These are phyloP conservation scores for Bedellia somnulentella DNA, from an alignment of 2,888 invertebrate species.

Conservation along the genomic window DNA sequence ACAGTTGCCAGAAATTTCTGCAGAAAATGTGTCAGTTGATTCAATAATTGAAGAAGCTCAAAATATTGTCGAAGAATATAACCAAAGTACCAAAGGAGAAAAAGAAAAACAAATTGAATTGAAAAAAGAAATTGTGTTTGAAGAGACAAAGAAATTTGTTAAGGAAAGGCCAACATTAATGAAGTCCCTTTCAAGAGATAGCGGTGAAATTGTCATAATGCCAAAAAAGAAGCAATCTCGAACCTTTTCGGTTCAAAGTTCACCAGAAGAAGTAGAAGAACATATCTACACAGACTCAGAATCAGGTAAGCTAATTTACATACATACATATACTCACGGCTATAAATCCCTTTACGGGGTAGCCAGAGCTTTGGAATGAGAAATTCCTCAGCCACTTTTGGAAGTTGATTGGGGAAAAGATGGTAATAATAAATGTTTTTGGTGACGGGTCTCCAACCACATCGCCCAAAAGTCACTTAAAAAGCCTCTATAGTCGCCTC, in stretches of 20 bases:
- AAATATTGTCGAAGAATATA: conserved; percentile 37
- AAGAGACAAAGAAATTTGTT: conserved; percentile 27
- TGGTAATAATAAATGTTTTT: too few relatives aligned
- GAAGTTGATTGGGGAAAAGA: too few relatives aligned
- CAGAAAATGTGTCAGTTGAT: conserved; percentile 45
- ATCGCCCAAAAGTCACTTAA: too few relatives aligned
- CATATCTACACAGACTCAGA: conserved; percentile 57
- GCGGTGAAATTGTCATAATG: conserved; percentile 47
- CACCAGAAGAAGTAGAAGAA: conserved; percentile 56
- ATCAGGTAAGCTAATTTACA: too few relatives aligned
- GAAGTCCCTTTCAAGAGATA: conserved; percentile 50
- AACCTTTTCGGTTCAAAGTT: conserved; percentile 55
- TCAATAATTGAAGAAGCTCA: conserved; percentile 52
- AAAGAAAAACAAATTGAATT: conserved; percentile 23
- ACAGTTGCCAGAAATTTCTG: conserved; percentile 21
- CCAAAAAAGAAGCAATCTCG: conserved; percentile 50
- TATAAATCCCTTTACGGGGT: too few relatives aligned
- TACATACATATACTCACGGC: too few relatives aligned
- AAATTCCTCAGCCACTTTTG: too few relatives aligned
- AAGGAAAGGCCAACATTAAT: conserved; percentile 42
- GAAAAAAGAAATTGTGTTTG: conserved; percentile 26
- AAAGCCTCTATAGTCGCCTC: too few relatives aligned
- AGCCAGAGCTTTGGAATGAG: too few relatives aligned
- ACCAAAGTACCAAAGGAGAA: conserved; percentile 25
- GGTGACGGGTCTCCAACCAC: too few relatives aligned